Conservation (phyloP, 2,888 invertebrate genomes). For the Endomychus coccineus region DNA sequence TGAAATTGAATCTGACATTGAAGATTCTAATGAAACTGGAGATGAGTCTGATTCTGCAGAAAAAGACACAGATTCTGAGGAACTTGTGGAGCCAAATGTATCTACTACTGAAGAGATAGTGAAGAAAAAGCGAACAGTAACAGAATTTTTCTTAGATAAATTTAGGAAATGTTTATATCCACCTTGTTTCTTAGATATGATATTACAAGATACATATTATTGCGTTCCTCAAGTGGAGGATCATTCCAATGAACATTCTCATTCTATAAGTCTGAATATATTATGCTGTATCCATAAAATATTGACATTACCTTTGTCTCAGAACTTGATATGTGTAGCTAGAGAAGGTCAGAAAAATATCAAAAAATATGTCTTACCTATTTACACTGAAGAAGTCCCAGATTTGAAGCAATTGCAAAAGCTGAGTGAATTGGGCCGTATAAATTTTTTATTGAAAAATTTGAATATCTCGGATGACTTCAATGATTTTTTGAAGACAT, state of each 20-base stretch:
- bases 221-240: conserved; percentile 68
- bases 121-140: conserved; percentile 17
- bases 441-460: no score
- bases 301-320: conserved; percentile 23
- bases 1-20: conserved; percentile 11
- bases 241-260: conserved; percentile 52
- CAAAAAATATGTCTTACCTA: conserved; percentile 20
- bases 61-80: conserved; percentile 13
- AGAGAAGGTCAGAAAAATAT: conserved; percentile 29
- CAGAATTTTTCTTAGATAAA: conserved; percentile 36
- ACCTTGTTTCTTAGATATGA: conserved; percentile 60
- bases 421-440: conserved; percentile 29
- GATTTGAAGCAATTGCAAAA: conserved; percentile 34
- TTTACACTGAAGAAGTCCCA: conserved; percentile 32
- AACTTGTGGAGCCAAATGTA: not conserved
- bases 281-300: conserved; percentile 52
- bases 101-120: conserved; percentile 1
- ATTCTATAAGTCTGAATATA: conserved; percentile 54
- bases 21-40: conserved; percentile 18
- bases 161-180: conserved; percentile 57
- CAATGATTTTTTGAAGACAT: conserved; percentile 38
- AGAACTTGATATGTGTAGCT: conserved; percentile 32
- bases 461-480: conserved; percentile 42
- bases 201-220: conserved; percentile 56
- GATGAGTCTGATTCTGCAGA: conserved; percentile 27